Conservation (phyloP, 2,797 vertebrate species). For the Notoglanidium macrostoma region DNA sequence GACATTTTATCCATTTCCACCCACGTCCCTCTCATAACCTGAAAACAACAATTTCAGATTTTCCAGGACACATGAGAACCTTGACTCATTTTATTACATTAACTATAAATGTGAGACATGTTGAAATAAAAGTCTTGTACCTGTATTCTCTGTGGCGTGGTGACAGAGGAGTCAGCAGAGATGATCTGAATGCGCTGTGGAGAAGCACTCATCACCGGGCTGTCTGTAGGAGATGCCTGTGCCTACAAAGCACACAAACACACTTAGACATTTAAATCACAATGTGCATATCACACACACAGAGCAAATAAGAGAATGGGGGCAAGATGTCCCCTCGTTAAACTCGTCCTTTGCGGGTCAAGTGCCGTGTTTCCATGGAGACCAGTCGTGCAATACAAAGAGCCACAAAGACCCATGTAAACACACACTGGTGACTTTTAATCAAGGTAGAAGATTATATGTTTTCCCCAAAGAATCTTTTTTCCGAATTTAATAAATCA, state of each 20-base stretch:
- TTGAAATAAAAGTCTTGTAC: slow-evolving; percentile 66
- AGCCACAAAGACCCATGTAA: slow-evolving; percentile 16
- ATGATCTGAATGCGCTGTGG: slow-evolving; percentile 93
- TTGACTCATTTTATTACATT: not conserved
- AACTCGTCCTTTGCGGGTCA: slow-evolving; percentile 40
- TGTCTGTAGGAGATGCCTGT: slow-evolving; percentile 79
- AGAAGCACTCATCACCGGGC: slow-evolving; percentile 91
- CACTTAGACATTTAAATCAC: slow-evolving; percentile 16
- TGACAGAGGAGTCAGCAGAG: slow-evolving; percentile 84
- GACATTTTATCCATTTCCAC: not conserved
- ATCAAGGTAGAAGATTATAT: not conserved
- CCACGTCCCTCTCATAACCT: not conserved
- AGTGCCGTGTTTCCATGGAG: slow-evolving; percentile 47
- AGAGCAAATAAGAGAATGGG: slow-evolving; percentile 23
- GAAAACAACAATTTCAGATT: not conserved
- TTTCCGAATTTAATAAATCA: not conserved
- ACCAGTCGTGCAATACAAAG: slow-evolving; percentile 23
- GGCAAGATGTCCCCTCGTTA: slow-evolving; percentile 39
- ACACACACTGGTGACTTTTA: not conserved
- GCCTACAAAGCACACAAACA: slow-evolving; percentile 68
- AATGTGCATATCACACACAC: slow-evolving; percentile 35
- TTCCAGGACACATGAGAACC: not conserved
- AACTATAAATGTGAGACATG: not conserved
- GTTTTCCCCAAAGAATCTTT: not conserved
- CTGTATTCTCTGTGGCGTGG: slow-evolving; percentile 91